Percentiles rank a stretch among this genome's conserved stretches.
Evolutionary conservation across 2,888 invertebrate species (phyloP).

Genomic region (Pecten maximus): DNA sequence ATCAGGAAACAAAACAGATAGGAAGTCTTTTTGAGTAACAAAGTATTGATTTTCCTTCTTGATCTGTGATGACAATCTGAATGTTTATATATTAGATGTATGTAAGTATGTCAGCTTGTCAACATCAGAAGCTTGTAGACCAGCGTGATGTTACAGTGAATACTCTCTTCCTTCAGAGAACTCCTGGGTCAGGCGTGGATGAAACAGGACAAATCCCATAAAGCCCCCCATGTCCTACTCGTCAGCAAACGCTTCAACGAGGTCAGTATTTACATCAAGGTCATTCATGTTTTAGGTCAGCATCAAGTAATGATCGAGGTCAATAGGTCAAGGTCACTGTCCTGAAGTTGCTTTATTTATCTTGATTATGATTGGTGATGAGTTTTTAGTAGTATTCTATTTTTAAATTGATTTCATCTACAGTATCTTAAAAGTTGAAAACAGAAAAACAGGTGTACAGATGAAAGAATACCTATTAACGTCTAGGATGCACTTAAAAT

Average conservation of each 20-base stretch:
- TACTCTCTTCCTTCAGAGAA: constrained; percentile 73
- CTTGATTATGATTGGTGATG: background rate
- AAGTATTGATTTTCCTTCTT: too few species aligned
- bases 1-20: too few species aligned
- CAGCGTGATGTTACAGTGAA: too few species aligned
- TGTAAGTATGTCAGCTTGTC: too few species aligned
- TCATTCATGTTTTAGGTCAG: background rate
- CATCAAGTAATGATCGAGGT: background rate
- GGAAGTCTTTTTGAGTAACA: too few species aligned
- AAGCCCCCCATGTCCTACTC: constrained; percentile 88
- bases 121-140: too few species aligned
- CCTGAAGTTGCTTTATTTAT: background rate
- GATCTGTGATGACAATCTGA: too few species aligned
- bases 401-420: background rate
- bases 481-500: too few species aligned
- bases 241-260: constrained; percentile 96
- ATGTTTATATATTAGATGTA: too few species aligned
- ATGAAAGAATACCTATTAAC: too few species aligned
- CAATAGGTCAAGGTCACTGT: background rate
- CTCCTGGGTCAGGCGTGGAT: constrained; percentile 87
- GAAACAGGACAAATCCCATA: constrained; percentile 91
- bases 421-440: too few species aligned
- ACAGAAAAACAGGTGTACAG: too few species aligned
- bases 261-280: constrained; percentile 81
- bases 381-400: background rate